Evolutionary conservation across 2,113 vertebrate species (phyloP), one percentile per base, ranked within the genome.

Genomic region (Neolamprologus toae): DNA sequence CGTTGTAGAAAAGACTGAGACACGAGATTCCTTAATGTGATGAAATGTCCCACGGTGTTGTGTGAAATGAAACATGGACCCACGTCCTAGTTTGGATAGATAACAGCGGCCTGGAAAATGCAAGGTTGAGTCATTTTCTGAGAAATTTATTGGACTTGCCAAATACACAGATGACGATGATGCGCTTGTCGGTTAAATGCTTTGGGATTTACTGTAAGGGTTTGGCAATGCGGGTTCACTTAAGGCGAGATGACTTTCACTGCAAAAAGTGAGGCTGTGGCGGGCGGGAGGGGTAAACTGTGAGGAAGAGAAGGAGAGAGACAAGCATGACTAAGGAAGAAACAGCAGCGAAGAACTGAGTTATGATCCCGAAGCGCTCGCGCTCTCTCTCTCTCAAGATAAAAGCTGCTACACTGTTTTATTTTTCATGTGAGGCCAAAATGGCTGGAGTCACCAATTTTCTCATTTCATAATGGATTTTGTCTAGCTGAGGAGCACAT

Each of bases 391-490:
- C 54, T 57, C 33, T 31, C 16, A 13, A 8, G 63, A 83, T 89
- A 84, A 81, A 86, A 78, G 85, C 21, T 10, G 12, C 9, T 23
- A n/a, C 31, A 14, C 84, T 33, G 84, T 53, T 87, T 86, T 84
- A 8, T 80, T 84, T 81, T 89, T 82, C 73, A 83, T 12, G 53
- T n/a, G 19, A 37, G 61, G 80, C 23, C 59, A 87, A 83, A 79
- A 53, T 76, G 73, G 28, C 80, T 5, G 21, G n/a, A 87, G 83
- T 84, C 87, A 47, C 54, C 35, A 26, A 12, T 90, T 81, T 90
- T 81, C 80, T 89, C 57, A 57, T 76, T 85, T 85, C 83, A 57
- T 71, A 87, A 88, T 89, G 81, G 71, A 78, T 83, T 90, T 76
- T 81, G 28, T 82, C 7, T 31, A 47, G 55, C 84, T 88, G 51